Percentiles rank a stretch among this genome's conserved stretches.
These are phyloP conservation scores for Elephas maximus DNA, from an alignment of 2,113 vertebrate species.

Conservation along the genomic window DNA sequence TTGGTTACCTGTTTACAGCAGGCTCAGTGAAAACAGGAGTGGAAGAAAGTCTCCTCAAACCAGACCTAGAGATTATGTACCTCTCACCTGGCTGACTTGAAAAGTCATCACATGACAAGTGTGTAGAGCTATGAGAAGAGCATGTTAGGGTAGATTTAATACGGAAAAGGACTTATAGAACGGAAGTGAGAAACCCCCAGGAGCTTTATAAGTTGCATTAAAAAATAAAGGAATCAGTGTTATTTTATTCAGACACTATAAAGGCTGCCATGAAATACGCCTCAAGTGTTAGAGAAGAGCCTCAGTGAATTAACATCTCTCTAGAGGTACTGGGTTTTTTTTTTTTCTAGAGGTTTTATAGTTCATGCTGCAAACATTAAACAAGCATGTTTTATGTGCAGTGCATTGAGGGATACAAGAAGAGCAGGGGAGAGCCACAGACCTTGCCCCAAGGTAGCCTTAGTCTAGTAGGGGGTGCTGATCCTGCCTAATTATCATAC, in stretches of 20 bases:
- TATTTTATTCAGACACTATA: background rate
- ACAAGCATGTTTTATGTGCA: background rate
- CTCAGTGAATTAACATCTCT: background rate
- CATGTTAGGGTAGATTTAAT: background rate
- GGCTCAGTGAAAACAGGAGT: background rate
- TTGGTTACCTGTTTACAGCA: background rate
- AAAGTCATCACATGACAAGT: background rate
- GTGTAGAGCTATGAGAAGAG: background rate
- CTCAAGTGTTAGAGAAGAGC: background rate
- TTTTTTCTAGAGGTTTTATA: background rate
- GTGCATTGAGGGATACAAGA: background rate
- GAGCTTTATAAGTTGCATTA: background rate
- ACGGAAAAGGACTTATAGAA: background rate
- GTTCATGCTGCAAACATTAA: background rate
- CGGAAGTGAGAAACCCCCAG: background rate
- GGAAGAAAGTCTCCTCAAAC: background rate
- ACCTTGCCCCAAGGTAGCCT: background rate
- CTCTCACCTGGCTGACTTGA: background rate
- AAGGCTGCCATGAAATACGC: background rate
- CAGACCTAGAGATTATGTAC: background rate
- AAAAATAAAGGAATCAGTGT: background rate
- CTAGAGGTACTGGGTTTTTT: background rate
- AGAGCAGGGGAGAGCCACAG: background rate
- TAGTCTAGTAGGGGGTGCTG: background rate
- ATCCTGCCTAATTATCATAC: rapidly evolving